Evolutionary conservation across 37 sponge, comb jelly and placozoan species (phyloP).

Genomic region (Halisarca cf. caerulea): DNA sequence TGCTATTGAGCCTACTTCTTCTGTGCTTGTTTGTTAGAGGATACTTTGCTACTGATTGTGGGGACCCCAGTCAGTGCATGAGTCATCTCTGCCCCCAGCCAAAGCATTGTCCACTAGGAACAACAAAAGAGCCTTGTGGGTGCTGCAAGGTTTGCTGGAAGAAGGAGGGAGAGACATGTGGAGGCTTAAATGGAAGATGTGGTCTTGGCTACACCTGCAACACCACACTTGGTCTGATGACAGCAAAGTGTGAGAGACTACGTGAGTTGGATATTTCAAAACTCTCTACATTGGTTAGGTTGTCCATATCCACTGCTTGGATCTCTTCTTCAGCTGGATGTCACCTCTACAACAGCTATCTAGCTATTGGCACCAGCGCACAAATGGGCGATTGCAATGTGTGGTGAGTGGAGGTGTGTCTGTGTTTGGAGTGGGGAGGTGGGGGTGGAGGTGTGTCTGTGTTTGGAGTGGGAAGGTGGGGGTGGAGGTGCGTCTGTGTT

Average conservation of each 20-base stretch:
- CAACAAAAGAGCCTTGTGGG: constrained; percentile 30
- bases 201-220: constrained; percentile 33
- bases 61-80: background rate
- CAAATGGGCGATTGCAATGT: no score
- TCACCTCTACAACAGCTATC: background rate
- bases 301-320: background rate
- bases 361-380: background rate
- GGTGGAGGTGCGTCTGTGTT: no score
- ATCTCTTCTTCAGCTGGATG: background rate
- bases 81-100: background rate
- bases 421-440: no score
- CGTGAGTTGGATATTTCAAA: background rate
- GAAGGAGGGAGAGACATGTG: constrained; percentile 50
- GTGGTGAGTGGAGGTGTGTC: no score
- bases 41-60: background rate
- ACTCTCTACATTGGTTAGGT: background rate
- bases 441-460: no score
- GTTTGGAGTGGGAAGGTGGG: no score
- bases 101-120: background rate
- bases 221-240: background rate
- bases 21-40: background rate
- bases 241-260: background rate
- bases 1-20: background rate
- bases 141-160: constrained; percentile 50
- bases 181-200: constrained; percentile 32